A percentile compares a stretch with the other conserved stretches of the same genome.
Evolutionary conservation across 2,113 vertebrate species (phyloP).

Genomic region (Loxodonta africana): DNA sequence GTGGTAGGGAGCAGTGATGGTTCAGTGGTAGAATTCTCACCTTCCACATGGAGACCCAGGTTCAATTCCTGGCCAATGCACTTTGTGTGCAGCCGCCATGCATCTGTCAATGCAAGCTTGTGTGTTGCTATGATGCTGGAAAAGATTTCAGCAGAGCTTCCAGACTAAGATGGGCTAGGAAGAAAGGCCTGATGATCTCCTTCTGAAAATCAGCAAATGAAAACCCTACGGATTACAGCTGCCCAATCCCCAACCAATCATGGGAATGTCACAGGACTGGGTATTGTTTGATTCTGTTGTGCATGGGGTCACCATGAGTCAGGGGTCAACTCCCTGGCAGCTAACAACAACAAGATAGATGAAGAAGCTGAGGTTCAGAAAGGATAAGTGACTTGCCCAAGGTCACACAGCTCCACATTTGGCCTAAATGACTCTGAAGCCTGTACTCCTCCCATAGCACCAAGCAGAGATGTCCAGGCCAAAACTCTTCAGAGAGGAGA

Average conservation of each 20-base stretch:
- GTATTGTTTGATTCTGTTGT: too few relatives aligned
- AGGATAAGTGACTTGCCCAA: not conserved
- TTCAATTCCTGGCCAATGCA: not conserved
- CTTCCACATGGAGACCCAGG: not conserved
- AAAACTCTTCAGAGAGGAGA: not conserved
- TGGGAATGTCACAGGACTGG: not conserved
- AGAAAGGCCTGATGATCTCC: not conserved
- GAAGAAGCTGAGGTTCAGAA: not conserved
- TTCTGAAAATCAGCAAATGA: not conserved
- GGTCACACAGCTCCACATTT: slow-evolving; percentile 4
- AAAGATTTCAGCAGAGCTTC: not conserved
- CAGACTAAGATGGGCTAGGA: not conserved
- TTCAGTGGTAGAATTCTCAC: not conserved
- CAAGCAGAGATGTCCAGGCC: fast-evolving
- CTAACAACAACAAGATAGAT: not conserved
- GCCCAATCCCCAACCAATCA: not conserved
- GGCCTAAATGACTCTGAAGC: not conserved
- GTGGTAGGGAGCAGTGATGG: not conserved
- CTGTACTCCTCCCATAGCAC: not conserved
- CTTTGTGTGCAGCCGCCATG: not conserved
- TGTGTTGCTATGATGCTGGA: not conserved
- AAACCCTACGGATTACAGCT: not conserved
- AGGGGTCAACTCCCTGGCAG: not conserved
- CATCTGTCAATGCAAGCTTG: not conserved
- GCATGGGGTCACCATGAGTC: not conserved